Evolutionary conservation across 2,797 vertebrate species (phyloP).

Genomic region (Pogoniulus pusillus): DNA sequence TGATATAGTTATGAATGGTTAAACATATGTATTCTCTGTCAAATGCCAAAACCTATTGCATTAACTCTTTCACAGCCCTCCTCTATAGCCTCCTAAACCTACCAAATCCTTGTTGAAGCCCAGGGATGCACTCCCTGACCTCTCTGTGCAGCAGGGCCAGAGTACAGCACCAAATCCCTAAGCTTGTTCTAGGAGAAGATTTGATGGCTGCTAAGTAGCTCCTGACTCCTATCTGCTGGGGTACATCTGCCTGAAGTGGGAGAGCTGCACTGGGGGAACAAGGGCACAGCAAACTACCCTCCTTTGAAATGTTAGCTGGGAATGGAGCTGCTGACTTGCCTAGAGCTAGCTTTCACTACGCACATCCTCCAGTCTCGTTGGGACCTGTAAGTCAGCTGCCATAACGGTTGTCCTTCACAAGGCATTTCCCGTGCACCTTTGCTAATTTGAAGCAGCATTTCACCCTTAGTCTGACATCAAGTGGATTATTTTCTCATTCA

Average conservation of each 20-base stretch:
- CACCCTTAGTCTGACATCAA: neutral
- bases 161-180: neutral
- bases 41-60: slow-evolving; percentile 53
- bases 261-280: neutral
- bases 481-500: neutral
- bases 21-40: slow-evolving; percentile 56
- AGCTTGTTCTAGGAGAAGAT: neutral
- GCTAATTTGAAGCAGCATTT: neutral
- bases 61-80: slow-evolving; percentile 22
- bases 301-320: neutral
- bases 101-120: neutral
- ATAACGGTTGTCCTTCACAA: fast-evolving
- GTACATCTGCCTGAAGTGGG: fast-evolving
- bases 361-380: fast-evolving
- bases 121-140: neutral
- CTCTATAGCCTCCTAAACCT: neutral
- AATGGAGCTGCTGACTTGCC: neutral
- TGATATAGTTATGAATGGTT: slow-evolving; percentile 55
- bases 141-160: fast-evolving
- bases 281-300: neutral
- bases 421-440: neutral
- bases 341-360: neutral
- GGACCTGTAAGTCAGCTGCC: neutral
- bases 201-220: neutral
- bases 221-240: neutral